These are phyloP conservation scores for Zosterops pallidus DNA, from an alignment of 2,113 vertebrate species.

Conservation along the genomic window DNA sequence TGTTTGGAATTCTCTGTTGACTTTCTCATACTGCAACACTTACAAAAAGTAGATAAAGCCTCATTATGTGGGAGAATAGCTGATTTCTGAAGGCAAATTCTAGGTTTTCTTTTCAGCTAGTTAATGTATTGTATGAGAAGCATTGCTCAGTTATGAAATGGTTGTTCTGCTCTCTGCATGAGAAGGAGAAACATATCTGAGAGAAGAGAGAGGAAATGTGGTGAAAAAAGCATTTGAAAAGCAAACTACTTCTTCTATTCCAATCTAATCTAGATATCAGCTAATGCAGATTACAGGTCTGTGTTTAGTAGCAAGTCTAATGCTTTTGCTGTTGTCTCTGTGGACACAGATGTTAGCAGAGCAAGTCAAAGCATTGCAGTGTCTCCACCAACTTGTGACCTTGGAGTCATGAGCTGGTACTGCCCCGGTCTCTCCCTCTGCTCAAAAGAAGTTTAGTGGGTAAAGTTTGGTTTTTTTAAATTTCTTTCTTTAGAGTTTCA, in stretches of 20 bases:
- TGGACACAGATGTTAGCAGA: background rate
- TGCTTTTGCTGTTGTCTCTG: background rate
- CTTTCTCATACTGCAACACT: background rate
- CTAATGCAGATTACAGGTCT: background rate
- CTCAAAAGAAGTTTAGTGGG: background rate
- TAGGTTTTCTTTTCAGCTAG: background rate
- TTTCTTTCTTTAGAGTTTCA: background rate
- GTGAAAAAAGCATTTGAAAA: background rate
- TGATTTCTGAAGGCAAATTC: background rate
- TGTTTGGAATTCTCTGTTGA: background rate
- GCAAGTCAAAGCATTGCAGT: background rate
- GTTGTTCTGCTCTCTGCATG: background rate
- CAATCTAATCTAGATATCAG: background rate
- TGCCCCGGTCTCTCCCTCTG: background rate
- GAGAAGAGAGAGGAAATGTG: background rate
- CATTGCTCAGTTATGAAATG: background rate
- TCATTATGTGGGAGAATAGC: background rate
- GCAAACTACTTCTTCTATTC: background rate
- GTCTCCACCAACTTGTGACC: background rate
- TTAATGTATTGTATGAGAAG: background rate
- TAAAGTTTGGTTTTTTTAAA: background rate
- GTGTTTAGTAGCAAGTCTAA: background rate
- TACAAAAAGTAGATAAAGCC: background rate
- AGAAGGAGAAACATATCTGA: background rate
- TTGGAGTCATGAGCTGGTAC: background rate